Percentiles rank a stretch among this genome's conserved stretches.
phyloP scores from a whole-genome alignment of 2,797 vertebrate species.

The Halcyon chelicuti region DNA sequence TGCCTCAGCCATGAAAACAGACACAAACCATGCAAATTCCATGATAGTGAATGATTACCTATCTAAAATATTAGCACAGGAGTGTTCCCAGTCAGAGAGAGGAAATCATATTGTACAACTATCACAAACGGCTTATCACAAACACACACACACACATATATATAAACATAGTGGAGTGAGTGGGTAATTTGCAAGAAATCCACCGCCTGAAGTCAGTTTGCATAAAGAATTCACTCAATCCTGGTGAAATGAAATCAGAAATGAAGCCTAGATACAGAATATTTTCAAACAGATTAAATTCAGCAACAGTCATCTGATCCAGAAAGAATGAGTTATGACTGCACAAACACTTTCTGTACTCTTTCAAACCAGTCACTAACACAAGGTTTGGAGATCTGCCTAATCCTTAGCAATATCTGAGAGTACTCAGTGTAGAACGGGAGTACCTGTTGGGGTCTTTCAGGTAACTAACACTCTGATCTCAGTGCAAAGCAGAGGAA shows the following conservation, averaged over 20 bases:
- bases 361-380: background rate
- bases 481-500: background rate
- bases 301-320: background rate
- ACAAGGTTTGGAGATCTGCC: background rate
- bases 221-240: slow-evolving; percentile 16
- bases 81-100: background rate
- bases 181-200: background rate
- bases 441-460: background rate
- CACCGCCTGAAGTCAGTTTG: background rate
- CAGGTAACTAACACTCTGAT: background rate
- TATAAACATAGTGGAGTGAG: background rate
- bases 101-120: background rate
- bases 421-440: background rate
- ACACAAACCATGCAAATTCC: background rate
- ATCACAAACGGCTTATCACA: background rate
- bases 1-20: background rate
- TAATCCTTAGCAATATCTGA: background rate
- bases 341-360: background rate
- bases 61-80: background rate
- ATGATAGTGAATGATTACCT: background rate
- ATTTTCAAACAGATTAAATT: slow-evolving; percentile 26
- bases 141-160: background rate
- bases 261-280: background rate
- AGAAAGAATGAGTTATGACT: background rate
- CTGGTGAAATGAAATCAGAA: background rate